Evolutionary conservation across 2,113 vertebrate species (phyloP), one percentile per base, ranked within the genome.

Genomic region (Odobenus rosmarus): DNA sequence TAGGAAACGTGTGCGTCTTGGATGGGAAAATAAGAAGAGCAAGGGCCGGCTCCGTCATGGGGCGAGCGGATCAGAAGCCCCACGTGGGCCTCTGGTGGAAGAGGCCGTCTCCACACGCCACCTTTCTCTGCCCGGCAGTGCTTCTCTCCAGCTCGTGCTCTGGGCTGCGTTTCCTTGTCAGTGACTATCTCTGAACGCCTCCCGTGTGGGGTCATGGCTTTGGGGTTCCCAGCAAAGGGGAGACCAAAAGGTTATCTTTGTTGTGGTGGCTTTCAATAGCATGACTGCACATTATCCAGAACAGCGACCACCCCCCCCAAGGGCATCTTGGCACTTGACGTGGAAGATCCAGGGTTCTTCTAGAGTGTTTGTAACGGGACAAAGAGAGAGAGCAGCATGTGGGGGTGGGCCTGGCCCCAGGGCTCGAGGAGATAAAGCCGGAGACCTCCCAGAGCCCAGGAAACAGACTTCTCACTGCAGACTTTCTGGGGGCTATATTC

Each of bases 61-160:
- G 39, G 15, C 0, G 0, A 31, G 4, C 36, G 1, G 24, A 28
- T 24, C 0, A 0, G 9, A 46, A 42, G 26, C 10, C 6, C 42
- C 18, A 1, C 0, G 1, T 2, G 12, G 85, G 28, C 4, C 36
- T 72, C 26, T 11, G 14, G 7, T 3, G 36, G 55, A 55, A 31
- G 33, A 64, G 53, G 24, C n/a, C 36, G 4, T 36, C 18, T 24
- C 2, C 21, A n/a, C 55, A 61, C 2, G 1, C 18, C 26, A 1
- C 24, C 19, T 74, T 36, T 19, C 28, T 62, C 23, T 0, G 1
- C 49, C 4, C 4, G 1, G 28, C 0, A 3, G 26, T 4, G 14
- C 24, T 16, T 39, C 21, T 5, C 15, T 57, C 12, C 57, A 53
- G 31, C 46, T 21, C 12, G 14, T 19, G 39, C 51, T 59, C 39